These are phyloP conservation scores for Coenonympha glycerion DNA, from an alignment of 2,888 invertebrate species.

Conservation along the genomic window DNA sequence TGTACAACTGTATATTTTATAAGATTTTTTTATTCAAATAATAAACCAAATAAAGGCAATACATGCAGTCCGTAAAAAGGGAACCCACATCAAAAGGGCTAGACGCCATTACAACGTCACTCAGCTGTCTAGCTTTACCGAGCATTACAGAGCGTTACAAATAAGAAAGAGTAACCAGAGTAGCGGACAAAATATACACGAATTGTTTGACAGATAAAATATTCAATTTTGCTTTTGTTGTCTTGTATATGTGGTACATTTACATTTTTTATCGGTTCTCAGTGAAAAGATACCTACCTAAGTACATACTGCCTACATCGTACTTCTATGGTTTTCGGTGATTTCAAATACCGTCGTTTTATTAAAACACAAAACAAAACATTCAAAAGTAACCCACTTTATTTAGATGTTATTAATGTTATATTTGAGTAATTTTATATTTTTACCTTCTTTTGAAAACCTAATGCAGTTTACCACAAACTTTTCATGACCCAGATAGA, in stretches of 20 bases:
- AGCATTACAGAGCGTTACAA: conserved; percentile 35
- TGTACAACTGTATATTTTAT: not conserved
- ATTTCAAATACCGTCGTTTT: too few relatives aligned
- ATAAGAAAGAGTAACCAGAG: conserved; percentile 27
- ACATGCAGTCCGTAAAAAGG: conserved; percentile 25
- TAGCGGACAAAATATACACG: conserved; percentile 26
- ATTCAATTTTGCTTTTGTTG: not conserved
- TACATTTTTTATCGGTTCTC: not conserved
- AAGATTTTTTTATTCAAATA: not conserved
- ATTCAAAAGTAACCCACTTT: not conserved
- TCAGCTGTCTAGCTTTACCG: too few relatives aligned
- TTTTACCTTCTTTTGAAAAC: not conserved
- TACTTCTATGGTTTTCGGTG: too few relatives aligned
- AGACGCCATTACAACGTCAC: conserved; percentile 29
- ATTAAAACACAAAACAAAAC: not conserved
- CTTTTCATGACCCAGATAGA: conserved; percentile 3
- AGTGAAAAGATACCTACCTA: too few relatives aligned
- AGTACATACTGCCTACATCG: too few relatives aligned
- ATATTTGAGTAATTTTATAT: not conserved
- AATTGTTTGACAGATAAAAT: conserved; percentile 19
- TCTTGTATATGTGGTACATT: not conserved
- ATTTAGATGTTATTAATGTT: not conserved
- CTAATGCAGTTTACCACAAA: not conserved
- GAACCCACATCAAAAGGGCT: conserved; percentile 30
- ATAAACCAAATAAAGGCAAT: conserved; percentile 18